Evolutionary conservation across 1,140 invertebrate species (phyloP), one percentile per base, ranked within the genome.

Genomic region (Drosophila bifasciata): DNA sequence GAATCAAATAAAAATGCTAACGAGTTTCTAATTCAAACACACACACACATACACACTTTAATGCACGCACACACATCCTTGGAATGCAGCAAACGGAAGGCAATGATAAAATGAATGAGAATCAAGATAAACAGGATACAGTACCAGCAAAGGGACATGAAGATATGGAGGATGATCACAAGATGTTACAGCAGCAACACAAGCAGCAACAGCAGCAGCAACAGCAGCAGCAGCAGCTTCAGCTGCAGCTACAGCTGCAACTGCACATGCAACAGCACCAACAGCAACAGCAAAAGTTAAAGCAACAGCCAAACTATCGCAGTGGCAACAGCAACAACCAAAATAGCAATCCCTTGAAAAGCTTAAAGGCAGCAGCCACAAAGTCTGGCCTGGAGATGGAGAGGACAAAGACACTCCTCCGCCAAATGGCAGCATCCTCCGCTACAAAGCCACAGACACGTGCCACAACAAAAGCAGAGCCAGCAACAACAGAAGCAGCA

Each of bases 11-110:
- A 75, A 66, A 58, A 52, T 60, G 48, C 63, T 75, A 78, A 84
- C 60, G 25, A 36, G 39, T 84, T 84, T 84, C 39, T 79, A 72
- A 71, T 79, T 72, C 55, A 43, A 40, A 59, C 52, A 72, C 62
- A 43, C 28, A 57, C 23, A 61, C 19, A 52, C 44, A 48, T 44
- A 66, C 46, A 39, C 21, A 28, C 39, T 50, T 44, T 53, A 41
- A 52, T 53, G 48, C 53, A 40, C 56, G 43, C 19, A 52, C 28
- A 11, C 28, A 36, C 32, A 13, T 4, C 4, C 4, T 36, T 60
- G 84, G 83, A 89, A 89, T 89, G 84, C 83, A 88, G 79, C 84
- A 49, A 56, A 32, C 53, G 71, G 67, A 76, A 41, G 55, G 58
- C 53, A 71, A 49, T 40, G 60, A 66, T 21, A 51, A 16, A 28